These are phyloP conservation scores for Poecilia latipinna DNA, from an alignment of 2,113 vertebrate species.

Conservation along the genomic window DNA sequence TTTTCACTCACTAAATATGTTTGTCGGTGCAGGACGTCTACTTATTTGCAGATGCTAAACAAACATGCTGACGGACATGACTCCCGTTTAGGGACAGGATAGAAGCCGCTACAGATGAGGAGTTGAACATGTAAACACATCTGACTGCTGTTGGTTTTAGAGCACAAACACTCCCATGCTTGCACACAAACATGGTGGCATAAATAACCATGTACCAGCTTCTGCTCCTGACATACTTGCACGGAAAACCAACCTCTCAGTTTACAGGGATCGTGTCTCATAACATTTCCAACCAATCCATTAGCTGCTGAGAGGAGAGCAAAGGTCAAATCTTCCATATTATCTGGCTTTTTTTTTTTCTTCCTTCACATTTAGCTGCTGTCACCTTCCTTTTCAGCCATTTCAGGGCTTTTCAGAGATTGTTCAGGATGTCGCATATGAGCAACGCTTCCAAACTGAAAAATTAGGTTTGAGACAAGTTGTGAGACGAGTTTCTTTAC, in stretches of 20 bases:
- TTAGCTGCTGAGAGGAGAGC: slow-evolving; percentile 19
- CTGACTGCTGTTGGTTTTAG: slow-evolving; percentile 19
- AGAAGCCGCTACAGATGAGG: background rate
- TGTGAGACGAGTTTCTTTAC: background rate
- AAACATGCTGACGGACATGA: slow-evolving; percentile 26
- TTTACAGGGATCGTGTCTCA: slow-evolving; percentile 49
- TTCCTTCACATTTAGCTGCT: background rate
- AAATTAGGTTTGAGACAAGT: background rate
- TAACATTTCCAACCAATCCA: slow-evolving; percentile 47
- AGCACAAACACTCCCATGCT: background rate
- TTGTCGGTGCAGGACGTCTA: slow-evolving; percentile 8
- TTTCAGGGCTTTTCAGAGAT: background rate
- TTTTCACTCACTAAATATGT: slow-evolving; percentile 3
- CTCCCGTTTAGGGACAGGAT: background rate
- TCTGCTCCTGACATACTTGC: slow-evolving; percentile 15
- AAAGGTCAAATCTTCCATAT: slow-evolving; percentile 20
- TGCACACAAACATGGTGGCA: slow-evolving; percentile 24
- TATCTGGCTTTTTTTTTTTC: background rate
- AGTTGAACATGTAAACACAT: slow-evolving; percentile 16
- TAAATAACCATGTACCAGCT: slow-evolving; percentile 27
- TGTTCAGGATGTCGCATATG: background rate
- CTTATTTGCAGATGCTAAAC: slow-evolving; percentile 20
- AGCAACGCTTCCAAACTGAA: background rate
- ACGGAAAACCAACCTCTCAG: slow-evolving; percentile 45
- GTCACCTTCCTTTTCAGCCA: background rate